phyloP scores from a whole-genome alignment of 2,888 invertebrate genomes.

The Mythimna loreyi region DNA sequence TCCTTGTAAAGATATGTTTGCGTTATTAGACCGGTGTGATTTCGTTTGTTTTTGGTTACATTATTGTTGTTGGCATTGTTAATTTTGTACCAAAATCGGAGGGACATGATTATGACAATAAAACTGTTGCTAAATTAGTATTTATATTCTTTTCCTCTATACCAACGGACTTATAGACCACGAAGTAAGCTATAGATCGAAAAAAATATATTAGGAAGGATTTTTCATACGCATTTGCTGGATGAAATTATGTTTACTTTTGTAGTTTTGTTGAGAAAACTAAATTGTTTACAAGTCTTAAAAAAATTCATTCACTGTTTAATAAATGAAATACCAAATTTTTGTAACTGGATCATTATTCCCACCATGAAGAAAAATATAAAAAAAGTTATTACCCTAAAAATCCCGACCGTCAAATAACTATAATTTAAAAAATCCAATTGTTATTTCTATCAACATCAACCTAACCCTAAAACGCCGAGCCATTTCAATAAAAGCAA shows the following conservation, averaged over 20 bases:
- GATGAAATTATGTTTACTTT: no score
- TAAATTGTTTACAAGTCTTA: background rate
- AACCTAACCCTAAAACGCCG: constrained; percentile 28
- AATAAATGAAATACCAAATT: background rate
- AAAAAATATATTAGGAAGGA: no score
- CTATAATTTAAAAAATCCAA: background rate
- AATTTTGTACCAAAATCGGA: background rate
- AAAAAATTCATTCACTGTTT: background rate
- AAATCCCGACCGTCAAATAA: background rate
- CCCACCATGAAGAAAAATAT: background rate
- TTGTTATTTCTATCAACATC: background rate
- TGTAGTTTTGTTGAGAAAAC: no score
- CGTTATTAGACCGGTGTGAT: constrained; percentile 10
- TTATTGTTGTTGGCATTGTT: background rate
- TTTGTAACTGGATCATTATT: no score
- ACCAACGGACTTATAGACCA: no score
- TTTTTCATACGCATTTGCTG: no score
- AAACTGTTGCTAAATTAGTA: background rate
- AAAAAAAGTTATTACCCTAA: no score
- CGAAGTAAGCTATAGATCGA: no score
- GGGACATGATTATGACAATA: background rate
- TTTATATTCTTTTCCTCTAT: background rate
- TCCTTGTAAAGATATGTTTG: constrained; percentile 17
- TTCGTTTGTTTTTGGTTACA: constrained; percentile 4
- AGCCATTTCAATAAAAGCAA: constrained; percentile 46